Conservation (phyloP, 1,140 invertebrate species). For the Magallana ariakensis region DNA sequence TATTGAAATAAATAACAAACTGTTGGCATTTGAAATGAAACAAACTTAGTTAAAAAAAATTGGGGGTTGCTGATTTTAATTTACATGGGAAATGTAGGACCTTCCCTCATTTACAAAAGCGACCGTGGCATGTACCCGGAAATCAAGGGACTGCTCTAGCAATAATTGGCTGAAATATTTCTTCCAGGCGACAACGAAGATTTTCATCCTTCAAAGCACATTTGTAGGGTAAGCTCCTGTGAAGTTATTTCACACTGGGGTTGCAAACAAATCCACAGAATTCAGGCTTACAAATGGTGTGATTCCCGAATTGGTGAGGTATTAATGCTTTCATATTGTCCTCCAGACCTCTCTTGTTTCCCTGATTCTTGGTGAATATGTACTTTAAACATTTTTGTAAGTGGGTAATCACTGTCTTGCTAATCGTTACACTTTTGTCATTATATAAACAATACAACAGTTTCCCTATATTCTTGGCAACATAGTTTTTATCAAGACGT, state of each 20-base stretch:
- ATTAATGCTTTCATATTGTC: slow-evolving; percentile 53
- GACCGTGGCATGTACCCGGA: too few species aligned
- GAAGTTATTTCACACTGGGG: slow-evolving; percentile 33
- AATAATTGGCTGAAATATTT: background rate
- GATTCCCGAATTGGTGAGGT: slow-evolving; percentile 59
- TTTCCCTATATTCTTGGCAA: slow-evolving; percentile 41
- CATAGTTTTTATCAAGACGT: slow-evolving; percentile 43
- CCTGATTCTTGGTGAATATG: slow-evolving; percentile 57
- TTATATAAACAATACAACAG: slow-evolving; percentile 39
- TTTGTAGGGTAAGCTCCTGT: slow-evolving; percentile 56
- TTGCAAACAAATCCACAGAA: slow-evolving; percentile 57
- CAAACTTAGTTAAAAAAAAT: too few species aligned
- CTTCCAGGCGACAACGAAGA: too few species aligned
- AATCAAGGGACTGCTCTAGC: too few species aligned
- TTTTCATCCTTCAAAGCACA: slow-evolving; percentile 13
- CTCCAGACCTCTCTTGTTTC: slow-evolving; percentile 38
- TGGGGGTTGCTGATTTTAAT: too few species aligned
- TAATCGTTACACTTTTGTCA: slow-evolving; percentile 41
- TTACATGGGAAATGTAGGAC: too few species aligned
- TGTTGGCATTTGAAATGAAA: too few species aligned
- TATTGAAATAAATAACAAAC: too few species aligned
- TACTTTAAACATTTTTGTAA: slow-evolving; percentile 56
- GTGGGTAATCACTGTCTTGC: slow-evolving; percentile 51
- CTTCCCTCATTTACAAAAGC: too few species aligned
- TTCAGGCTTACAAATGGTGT: slow-evolving; percentile 39